Percentiles rank a stretch among this genome's conserved stretches.
phyloP scores from a whole-genome alignment of 2,888 invertebrate genomes.

The Steromphala cineraria region DNA sequence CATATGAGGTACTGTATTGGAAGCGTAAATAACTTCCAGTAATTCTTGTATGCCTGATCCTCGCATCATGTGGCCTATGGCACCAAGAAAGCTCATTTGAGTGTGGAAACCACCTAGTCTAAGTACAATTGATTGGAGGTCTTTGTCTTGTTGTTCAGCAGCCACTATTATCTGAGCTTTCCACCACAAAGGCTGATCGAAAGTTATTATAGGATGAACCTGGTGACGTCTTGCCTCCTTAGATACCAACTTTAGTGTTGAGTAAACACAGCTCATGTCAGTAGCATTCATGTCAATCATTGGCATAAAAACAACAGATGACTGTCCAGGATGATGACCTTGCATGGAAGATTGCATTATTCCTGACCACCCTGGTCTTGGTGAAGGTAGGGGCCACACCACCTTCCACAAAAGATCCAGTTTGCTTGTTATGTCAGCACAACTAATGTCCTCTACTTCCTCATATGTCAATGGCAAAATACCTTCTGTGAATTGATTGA shows the following conservation, averaged over 20 bases:
- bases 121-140: background rate
- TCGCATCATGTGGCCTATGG: background rate
- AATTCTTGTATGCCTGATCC: background rate
- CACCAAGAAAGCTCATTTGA: background rate
- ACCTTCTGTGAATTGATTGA: no score
- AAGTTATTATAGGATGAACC: background rate
- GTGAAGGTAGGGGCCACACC: no score
- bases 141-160: background rate
- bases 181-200: background rate
- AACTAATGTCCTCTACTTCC: no score
- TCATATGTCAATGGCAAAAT: no score
- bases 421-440: no score
- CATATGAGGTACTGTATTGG: background rate
- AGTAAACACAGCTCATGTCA: background rate
- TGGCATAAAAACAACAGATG: background rate
- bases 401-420: no score
- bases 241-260: background rate
- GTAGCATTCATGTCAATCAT: background rate
- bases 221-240: background rate
- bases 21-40: background rate
- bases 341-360: background rate
- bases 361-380: no score
- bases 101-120: background rate
- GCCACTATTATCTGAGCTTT: background rate
- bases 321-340: background rate